Evolutionary conservation across 1,140 invertebrate genomes (phyloP).

Genomic region (Aradophagus sp.): DNA sequence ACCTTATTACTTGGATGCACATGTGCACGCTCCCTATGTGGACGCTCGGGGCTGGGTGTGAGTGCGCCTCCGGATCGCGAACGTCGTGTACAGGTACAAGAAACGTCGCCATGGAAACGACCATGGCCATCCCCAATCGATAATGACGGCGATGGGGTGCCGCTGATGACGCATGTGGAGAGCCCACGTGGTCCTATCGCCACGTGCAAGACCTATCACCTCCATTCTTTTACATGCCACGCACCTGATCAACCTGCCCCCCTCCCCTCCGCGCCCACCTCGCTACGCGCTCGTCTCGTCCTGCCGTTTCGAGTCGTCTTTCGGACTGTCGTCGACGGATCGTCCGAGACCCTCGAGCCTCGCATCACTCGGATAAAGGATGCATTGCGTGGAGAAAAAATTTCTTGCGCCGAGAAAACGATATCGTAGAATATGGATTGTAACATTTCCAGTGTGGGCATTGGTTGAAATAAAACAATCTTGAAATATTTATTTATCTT

Average conservation of each 20-base stretch:
- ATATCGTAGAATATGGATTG: too few species aligned
- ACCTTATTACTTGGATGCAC: not conserved
- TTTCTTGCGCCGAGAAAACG: too few species aligned
- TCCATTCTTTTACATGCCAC: constrained; percentile 56
- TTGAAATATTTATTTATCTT: too few species aligned
- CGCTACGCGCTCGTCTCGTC: not conserved
- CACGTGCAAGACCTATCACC: constrained; percentile 70
- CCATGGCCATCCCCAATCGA: constrained; percentile 72
- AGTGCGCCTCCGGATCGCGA: constrained; percentile 39
- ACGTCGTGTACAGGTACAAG: constrained; percentile 63
- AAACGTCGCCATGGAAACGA: constrained; percentile 70
- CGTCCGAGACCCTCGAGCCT: constrained; percentile 5
- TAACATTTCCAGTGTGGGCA: too few species aligned
- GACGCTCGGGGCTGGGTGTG: too few species aligned
- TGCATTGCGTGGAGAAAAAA: too few species aligned
- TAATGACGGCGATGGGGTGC: constrained; percentile 62
- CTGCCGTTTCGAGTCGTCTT: constrained; percentile 3
- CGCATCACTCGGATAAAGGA: too few species aligned
- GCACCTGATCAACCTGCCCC: constrained; percentile 24
- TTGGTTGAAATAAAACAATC: too few species aligned
- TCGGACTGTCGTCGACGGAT: constrained; percentile 12
- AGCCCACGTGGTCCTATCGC: constrained; percentile 70
- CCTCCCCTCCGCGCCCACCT: not conserved
- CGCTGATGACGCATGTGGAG: constrained; percentile 66
- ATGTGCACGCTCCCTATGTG: not conserved